These are phyloP conservation scores for Phaedon cochleariae DNA, from an alignment of 2,888 invertebrate species.

Conservation along the genomic window DNA sequence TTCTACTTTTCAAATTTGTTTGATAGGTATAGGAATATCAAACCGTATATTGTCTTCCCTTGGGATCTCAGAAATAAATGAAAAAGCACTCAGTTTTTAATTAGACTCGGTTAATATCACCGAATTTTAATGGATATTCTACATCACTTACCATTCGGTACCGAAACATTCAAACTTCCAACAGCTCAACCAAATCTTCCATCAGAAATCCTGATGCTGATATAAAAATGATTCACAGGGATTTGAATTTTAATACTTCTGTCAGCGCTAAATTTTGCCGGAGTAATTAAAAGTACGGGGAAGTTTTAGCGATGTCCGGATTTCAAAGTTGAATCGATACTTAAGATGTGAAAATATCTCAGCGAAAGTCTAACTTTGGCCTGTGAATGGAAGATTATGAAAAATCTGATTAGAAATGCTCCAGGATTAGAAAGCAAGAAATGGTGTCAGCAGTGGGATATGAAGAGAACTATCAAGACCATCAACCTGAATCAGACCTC, in stretches of 20 bases:
- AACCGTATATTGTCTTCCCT: slow-evolving; percentile 50
- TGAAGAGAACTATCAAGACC: too few species aligned
- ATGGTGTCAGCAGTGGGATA: too few species aligned
- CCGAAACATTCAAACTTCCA: slow-evolving; percentile 56
- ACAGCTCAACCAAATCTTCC: slow-evolving; percentile 61
- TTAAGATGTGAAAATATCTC: slow-evolving; percentile 19
- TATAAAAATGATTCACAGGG: slow-evolving; percentile 57
- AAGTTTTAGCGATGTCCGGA: slow-evolving; percentile 32
- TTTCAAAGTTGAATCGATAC: slow-evolving; percentile 30
- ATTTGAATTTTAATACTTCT: slow-evolving; percentile 58
- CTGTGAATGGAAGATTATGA: slow-evolving; percentile 10
- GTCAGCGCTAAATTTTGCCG: slow-evolving; percentile 48
- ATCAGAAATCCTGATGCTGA: slow-evolving; percentile 56
- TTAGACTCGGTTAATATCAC: slow-evolving; percentile 64
- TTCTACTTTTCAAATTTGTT: too few species aligned
- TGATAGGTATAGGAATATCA: too few species aligned
- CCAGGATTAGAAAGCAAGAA: background rate
- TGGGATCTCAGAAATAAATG: slow-evolving; percentile 51
- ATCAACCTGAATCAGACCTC: too few species aligned
- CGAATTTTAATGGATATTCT: slow-evolving; percentile 64
- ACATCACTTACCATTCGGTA: slow-evolving; percentile 58
- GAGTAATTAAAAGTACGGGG: slow-evolving; percentile 51
- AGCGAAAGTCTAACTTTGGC: background rate
- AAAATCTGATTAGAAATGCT: slow-evolving; percentile 1
- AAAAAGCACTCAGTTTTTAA: slow-evolving; percentile 66